Evolutionary conservation across 2,888 invertebrate genomes (phyloP).

Genomic region (Carterocephalus palaemon): DNA sequence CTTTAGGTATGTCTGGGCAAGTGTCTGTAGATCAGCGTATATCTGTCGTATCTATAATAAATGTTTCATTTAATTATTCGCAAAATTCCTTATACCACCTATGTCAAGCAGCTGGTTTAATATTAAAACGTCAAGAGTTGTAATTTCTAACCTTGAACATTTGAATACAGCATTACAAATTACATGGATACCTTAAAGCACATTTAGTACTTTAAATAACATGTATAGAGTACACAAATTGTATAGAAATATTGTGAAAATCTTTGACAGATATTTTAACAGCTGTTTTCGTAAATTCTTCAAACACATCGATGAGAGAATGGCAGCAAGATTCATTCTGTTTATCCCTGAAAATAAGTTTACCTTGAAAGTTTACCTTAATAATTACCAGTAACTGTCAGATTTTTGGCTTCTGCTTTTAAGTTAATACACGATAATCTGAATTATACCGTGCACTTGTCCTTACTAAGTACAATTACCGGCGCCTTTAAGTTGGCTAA

Average conservation of each 20-base stretch:
- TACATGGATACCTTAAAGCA: conserved; percentile 24
- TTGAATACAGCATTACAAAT: conserved; percentile 51
- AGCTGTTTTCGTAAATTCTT: neutral
- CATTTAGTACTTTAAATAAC: too few species aligned
- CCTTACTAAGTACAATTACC: too few species aligned
- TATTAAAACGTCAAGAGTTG: conserved; percentile 30
- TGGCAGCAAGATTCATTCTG: conserved; percentile 4
- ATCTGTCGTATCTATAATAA: too few species aligned
- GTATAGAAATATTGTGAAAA: neutral
- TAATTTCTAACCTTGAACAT: conserved; percentile 42
- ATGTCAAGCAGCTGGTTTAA: neutral
- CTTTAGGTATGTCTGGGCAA: too few species aligned
- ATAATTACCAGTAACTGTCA: conserved; percentile 21
- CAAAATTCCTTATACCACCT: neutral
- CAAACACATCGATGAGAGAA: conserved; percentile 10
- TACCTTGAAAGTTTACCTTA: conserved; percentile 11
- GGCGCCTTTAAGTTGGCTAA: too few species aligned
- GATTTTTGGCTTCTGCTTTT: conserved; percentile 4
- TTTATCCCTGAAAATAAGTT: conserved; percentile 1
- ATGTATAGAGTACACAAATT: too few species aligned
- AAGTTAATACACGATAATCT: conserved; percentile 6
- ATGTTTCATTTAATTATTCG: conserved; percentile 3
- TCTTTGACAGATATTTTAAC: neutral
- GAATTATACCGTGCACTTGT: too few species aligned
- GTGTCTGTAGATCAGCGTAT: too few species aligned